A percentile compares a stretch with the other conserved stretches of the same genome.
phyloP scores from a whole-genome alignment of 30 jellyfish, hydroid and myxozoan genomes.

The Hydra vulgaris region DNA sequence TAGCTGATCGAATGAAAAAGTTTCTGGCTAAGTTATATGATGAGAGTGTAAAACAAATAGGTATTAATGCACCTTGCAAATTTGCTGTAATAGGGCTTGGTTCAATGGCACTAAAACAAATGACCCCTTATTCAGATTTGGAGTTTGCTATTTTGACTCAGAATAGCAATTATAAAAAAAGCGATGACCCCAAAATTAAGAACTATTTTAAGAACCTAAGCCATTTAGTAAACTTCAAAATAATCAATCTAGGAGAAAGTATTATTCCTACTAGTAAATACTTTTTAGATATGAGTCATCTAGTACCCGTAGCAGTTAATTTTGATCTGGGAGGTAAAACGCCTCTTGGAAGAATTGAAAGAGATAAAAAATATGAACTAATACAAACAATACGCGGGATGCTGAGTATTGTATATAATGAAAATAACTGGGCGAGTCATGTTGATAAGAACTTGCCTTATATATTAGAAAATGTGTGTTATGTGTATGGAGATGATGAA shows the following conservation, averaged over 20 bases:
- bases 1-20: too few relatives aligned
- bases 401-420: not conserved
- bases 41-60: too few relatives aligned
- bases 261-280: not conserved
- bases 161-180: too few relatives aligned
- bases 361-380: not conserved
- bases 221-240: not conserved
- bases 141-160: not conserved
- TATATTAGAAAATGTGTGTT: not conserved
- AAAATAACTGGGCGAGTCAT: not conserved
- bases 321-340: not conserved
- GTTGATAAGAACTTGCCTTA: not conserved
- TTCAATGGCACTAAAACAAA: not conserved
- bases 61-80: too few relatives aligned
- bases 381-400: not conserved
- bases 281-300: not conserved
- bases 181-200: not conserved
- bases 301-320: not conserved
- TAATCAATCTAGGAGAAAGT: not conserved
- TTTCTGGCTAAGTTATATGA: too few relatives aligned
- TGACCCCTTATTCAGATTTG: not conserved
- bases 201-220: not conserved
- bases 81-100: too few relatives aligned
- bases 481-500: not conserved
- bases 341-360: not conserved